Conservation (phyloP, 2,797 vertebrate species). For the Galago senegalensis region DNA sequence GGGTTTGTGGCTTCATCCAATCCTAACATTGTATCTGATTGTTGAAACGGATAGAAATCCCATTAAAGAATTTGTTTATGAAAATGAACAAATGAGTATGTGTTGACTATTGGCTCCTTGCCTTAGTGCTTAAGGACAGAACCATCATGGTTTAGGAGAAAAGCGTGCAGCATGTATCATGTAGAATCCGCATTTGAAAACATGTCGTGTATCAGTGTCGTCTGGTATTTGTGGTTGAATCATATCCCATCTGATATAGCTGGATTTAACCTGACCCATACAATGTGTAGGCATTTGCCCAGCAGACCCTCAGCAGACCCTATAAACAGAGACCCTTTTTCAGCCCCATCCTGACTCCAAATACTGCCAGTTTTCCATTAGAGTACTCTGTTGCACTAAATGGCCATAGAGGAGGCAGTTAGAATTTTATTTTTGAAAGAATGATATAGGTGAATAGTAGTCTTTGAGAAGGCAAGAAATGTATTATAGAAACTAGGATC, state of each 20-base stretch:
- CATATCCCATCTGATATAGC: slow-evolving; percentile 59
- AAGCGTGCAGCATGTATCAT: rapidly evolving
- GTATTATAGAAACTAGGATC: slow-evolving; percentile 67
- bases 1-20: slow-evolving; percentile 14
- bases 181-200: background rate
- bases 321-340: slow-evolving; percentile 70
- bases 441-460: slow-evolving; percentile 70
- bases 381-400: slow-evolving; percentile 52
- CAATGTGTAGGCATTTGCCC: slow-evolving; percentile 61
- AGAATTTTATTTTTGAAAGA: slow-evolving; percentile 71
- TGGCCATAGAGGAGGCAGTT: slow-evolving; percentile 55
- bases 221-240: slow-evolving; percentile 53
- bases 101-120: background rate
- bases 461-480: slow-evolving; percentile 73
- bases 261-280: slow-evolving; percentile 48
- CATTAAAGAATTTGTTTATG: background rate
- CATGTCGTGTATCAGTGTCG: background rate
- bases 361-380: slow-evolving; percentile 69
- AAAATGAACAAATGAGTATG: background rate
- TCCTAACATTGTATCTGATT: background rate
- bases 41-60: background rate
- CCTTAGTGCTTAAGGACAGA: background rate
- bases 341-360: slow-evolving; percentile 53
- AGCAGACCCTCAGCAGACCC: slow-evolving; percentile 19
- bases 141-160: background rate